phyloP scores from a whole-genome alignment of 2,888 invertebrate species.

The Drosophila borborema region DNA sequence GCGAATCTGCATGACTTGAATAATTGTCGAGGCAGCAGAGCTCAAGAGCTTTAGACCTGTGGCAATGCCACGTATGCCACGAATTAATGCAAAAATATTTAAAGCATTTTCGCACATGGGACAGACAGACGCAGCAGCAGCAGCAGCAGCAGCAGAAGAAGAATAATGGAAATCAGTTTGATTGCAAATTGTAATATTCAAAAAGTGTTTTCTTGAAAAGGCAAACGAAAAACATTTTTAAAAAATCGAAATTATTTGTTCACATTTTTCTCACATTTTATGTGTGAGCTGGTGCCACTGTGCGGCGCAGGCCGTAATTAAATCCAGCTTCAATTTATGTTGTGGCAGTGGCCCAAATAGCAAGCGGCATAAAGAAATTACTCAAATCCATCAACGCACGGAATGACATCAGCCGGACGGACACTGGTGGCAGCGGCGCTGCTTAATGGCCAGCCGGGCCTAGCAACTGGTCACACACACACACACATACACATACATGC shows the following conservation, averaged over 20 bases:
- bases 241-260: not conserved
- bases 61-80: conserved; percentile 7
- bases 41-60: conserved; percentile 8
- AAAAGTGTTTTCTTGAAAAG: too few species aligned
- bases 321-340: conserved; percentile 73
- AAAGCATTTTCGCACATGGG: not conserved
- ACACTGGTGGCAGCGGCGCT: conserved; percentile 3
- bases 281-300: conserved; percentile 27
- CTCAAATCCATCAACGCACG: conserved; percentile 68
- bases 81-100: conserved; percentile 5
- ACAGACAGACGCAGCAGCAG: not conserved
- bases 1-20: conserved; percentile 53
- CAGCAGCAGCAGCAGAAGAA: not conserved
- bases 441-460: not conserved
- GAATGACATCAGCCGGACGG: conserved; percentile 55
- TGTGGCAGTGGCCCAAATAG: conserved; percentile 44
- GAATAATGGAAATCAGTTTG: not conserved
- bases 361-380: conserved; percentile 64
- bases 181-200: conserved; percentile 2
- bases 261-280: not conserved
- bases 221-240: too few species aligned
- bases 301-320: conserved; percentile 59
- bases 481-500: not conserved
- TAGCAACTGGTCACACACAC: not conserved
- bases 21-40: conserved; percentile 50